These are phyloP conservation scores for Conus canariensis DNA, from an alignment of 2,888 invertebrate genomes.

Conservation along the genomic window DNA sequence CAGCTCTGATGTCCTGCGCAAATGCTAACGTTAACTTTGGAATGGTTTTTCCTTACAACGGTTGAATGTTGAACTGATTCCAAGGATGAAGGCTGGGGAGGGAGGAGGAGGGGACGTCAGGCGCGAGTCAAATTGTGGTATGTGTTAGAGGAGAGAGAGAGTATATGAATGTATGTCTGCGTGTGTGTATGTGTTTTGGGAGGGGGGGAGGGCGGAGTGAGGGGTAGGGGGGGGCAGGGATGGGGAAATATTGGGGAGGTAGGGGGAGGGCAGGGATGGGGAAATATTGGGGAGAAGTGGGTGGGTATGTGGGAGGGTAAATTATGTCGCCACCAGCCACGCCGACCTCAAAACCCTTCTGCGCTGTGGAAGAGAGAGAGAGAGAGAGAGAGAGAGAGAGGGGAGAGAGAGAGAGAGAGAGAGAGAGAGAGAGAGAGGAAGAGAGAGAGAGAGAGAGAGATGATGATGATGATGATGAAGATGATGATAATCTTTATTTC, in stretches of 20 bases:
- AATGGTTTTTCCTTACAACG: no score
- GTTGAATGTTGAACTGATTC: no score
- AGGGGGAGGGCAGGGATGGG: background rate
- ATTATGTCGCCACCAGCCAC: no score
- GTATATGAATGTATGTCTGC: background rate
- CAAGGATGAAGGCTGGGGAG: background rate
- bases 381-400: conserved; percentile 4
- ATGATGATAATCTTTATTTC: no score
- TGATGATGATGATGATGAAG: background rate
- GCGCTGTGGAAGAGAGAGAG: no score
- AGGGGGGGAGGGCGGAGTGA: no score
- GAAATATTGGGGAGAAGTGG: background rate
- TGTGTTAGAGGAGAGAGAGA: background rate
- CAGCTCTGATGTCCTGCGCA: no score
- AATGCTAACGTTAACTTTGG: no score
- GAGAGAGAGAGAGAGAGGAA: conserved; percentile 19
- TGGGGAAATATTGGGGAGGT: background rate
- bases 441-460: conserved; percentile 27
- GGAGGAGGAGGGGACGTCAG: background rate
- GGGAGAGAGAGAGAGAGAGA: conserved; percentile 17
- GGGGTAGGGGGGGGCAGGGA: background rate
- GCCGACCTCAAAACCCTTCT: no score
- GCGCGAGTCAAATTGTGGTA: background rate
- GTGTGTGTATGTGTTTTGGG: background rate
- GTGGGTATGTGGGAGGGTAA: no score